Evolutionary conservation across 2,797 vertebrate genomes (phyloP).

Genomic region (Dallia pectoralis): DNA sequence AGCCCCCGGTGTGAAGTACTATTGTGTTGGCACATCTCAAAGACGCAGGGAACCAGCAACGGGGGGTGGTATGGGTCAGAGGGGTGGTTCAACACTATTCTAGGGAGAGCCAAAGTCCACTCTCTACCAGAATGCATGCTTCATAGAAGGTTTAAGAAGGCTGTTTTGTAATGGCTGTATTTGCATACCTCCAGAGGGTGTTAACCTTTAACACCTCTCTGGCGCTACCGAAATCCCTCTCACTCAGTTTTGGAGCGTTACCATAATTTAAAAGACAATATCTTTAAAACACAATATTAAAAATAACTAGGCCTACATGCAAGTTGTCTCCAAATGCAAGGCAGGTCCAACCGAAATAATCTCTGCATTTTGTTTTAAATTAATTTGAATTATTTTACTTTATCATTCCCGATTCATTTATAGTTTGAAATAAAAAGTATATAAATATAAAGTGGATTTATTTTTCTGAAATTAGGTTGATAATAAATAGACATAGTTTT

Average conservation of each 20-base stretch:
- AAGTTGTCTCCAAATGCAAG: not conserved
- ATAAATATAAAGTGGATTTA: too few relatives aligned
- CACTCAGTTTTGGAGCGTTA: not conserved
- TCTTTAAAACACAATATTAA: slow-evolving; percentile 67
- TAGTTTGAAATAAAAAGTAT: too few relatives aligned
- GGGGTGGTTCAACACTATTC: slow-evolving; percentile 22
- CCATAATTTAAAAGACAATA: slow-evolving; percentile 10
- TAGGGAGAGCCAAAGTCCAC: slow-evolving; percentile 6
- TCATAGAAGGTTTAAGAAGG: slow-evolving; percentile 58
- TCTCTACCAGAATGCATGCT: slow-evolving; percentile 64
- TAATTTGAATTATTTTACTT: not conserved
- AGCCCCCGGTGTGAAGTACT: slow-evolving; percentile 72
- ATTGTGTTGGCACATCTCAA: slow-evolving; percentile 68
- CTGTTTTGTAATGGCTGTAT: slow-evolving; percentile 59
- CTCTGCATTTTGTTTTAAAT: not conserved
- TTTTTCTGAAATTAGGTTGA: not conserved
- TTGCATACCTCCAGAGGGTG: not conserved
- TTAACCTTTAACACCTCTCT: not conserved
- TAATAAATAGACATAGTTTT: not conserved
- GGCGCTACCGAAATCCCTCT: not conserved
- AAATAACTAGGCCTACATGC: not conserved
- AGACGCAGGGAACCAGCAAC: slow-evolving; percentile 47
- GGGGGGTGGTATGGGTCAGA: slow-evolving; percentile 25
- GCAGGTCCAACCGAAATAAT: too few relatives aligned
- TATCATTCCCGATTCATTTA: not conserved